Evolutionary conservation across 2,888 invertebrate genomes (phyloP), one percentile per base, ranked within the genome.

Genomic region (Lottia scabra): DNA sequence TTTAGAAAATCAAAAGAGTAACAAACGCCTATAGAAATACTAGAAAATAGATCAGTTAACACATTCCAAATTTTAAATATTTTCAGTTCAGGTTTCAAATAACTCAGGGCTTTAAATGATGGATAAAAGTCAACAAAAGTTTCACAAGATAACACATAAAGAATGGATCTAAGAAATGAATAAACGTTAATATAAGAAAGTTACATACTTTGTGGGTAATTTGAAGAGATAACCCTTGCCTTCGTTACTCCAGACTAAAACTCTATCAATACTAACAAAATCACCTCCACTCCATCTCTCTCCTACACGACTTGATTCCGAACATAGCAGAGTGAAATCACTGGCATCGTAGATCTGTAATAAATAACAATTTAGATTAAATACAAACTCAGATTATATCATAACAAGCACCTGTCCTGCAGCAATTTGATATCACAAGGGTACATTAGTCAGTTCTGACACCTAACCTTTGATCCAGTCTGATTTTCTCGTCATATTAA

Each of bases 151-250:
- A 10, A 15, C 44, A 44, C 19, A 56, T 2, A n/a, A 16, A n/a
- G 10, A 23, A 62, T 19, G n/a, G 15, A 8, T 6, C 23, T 13
- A 38, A 10, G 38, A 62, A 5, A 62, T 62, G 23, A 62, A 56
- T 56, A 62, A 66, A n/a, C n/a, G n/a, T n/a, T n/a, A n/a, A n/a
- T n/a, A n/a, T n/a, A 19, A 23, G 38, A 13, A 30, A 16, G 43
- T 26, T 13, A 82, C 94, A 93, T 93, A 99, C 96, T 98, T 98
- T 83, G 96, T 94, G 0, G 99, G 99, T 82, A 99, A 91, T 90
- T 95, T 96, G 91, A 96, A 99, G 68, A 99, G 92, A 90, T 97
- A 98, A 68, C 97, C 97, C 87, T 96, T 96, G 74, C 99, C 99
- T 86, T 97, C 96, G 67, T 96, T 97, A 67, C 96, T 97, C 95